phyloP scores from a whole-genome alignment of 2,888 invertebrate genomes.

The Ectemnius lituratus region DNA sequence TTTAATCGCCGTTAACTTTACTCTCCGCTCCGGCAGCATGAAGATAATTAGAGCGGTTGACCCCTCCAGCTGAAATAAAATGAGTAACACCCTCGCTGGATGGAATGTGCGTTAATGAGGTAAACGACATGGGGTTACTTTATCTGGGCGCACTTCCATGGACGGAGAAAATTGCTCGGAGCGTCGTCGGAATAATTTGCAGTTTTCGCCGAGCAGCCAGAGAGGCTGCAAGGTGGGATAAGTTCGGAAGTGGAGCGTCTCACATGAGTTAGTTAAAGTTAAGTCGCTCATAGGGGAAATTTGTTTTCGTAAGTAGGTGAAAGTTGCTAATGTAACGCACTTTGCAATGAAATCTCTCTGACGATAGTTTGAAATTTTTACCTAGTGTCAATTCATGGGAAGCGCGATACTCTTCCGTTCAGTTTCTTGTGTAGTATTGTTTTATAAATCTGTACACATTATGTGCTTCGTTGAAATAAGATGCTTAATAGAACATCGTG shows the following conservation, averaged over 20 bases:
- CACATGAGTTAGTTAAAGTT: constrained; percentile 60
- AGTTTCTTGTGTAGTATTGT: not conserved
- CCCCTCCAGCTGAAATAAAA: too few relatives aligned
- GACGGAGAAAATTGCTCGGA: constrained; percentile 25
- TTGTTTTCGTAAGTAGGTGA: constrained; percentile 45
- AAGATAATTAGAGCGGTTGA: too few relatives aligned
- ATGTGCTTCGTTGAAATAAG: not conserved
- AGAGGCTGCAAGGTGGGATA: constrained; percentile 32
- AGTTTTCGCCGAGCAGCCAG: constrained; percentile 47
- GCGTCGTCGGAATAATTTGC: constrained; percentile 39
- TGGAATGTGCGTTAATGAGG: too few relatives aligned
- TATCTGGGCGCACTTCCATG: constrained; percentile 3
- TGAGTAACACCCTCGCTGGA: too few relatives aligned
- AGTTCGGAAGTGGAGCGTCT: constrained; percentile 47
- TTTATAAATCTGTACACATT: not conserved
- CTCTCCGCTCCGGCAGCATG: too few relatives aligned
- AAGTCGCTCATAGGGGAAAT: constrained; percentile 48
- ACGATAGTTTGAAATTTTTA: constrained; percentile 27
- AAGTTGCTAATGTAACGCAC: constrained; percentile 35
- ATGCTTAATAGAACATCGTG: not conserved
- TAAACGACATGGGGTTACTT: too few relatives aligned
- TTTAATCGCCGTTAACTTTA: too few relatives aligned
- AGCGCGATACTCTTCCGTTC: not conserved
- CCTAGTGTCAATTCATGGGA: constrained; percentile 14
- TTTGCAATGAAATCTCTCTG: constrained; percentile 16